Base-by-base conservation (phyloP, 1,140 invertebrate species). In the Drosophila quadrilineata region DNA sequence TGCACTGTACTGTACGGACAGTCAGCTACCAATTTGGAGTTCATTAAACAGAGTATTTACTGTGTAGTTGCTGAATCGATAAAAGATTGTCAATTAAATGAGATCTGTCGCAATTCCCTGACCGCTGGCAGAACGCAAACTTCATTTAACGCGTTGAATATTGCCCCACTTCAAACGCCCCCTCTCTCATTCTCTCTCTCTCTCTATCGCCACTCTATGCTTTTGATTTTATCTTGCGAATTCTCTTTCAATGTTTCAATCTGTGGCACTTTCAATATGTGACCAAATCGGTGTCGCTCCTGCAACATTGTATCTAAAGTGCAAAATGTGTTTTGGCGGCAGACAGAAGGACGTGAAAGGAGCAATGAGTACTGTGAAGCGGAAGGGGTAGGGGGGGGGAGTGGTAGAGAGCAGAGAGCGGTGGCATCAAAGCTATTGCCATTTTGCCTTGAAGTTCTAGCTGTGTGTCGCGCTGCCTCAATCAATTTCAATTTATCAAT, bases 401-500 rank as follows among this genome's bases (percentile, higher is more conserved):
- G n/a, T n/a, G n/a, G n/a, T n/a, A n/a, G n/a, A n/a, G n/a, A n/a
- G n/a, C n/a, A n/a, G n/a, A n/a, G n/a, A n/a, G n/a, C n/a, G n/a
- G n/a, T n/a, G n/a, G n/a, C n/a, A n/a, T n/a, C n/a, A n/a, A n/a
- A n/a, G n/a, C n/a, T n/a, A n/a, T n/a, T 80, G 70, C 40, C 40
- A 29, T 64, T 71, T 59, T 21, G 41, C 53, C 35, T 48, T 50
- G 16, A 28, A 57, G 36, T 50, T 21, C 65, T 53, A 52, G 17
- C 49, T 36, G 33, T 49, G 45, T 58, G 14, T 54, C 16, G 35
- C 53, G 36, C 65, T 76, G 73, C 77, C 80, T 85, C 80, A 85
- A 86, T 85, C 79, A 85, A 85, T 85, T 85, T 85, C 79, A 85
- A 85, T 85, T 85, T 85, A 85, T 85, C 79, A 85, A 85, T 85